Evolutionary conservation across 1,140 invertebrate genomes (phyloP).

Genomic region (Drosophila chauvacae): DNA sequence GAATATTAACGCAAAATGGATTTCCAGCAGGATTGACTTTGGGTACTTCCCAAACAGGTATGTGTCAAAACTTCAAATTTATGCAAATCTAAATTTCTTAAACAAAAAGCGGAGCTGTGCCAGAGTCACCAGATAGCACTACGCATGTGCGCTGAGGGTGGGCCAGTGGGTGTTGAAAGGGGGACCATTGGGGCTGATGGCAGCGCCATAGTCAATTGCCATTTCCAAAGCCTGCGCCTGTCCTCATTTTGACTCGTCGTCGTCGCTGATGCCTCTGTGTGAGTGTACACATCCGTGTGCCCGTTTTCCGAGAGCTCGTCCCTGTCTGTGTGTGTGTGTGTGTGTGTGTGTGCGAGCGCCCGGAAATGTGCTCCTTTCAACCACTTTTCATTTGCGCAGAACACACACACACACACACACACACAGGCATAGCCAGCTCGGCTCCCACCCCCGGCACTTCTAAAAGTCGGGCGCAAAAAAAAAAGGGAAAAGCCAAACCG

Average conservation of each 20-base stretch:
- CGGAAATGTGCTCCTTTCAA: conserved; percentile 77
- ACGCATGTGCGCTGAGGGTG: conserved; percentile 70
- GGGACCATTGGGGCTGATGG: neutral
- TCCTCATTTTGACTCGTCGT: conserved; percentile 72
- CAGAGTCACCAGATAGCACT: conserved; percentile 32
- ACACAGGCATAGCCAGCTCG: conserved; percentile 13
- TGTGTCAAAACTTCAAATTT: neutral
- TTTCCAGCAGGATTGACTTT: conserved; percentile 1
- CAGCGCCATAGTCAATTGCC: conserved; percentile 38
- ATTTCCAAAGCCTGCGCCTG: conserved; percentile 62
- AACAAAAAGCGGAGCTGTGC: conserved; percentile 5
- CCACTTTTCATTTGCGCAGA: conserved; percentile 82
- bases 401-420: conserved; percentile 33
- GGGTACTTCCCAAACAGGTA: conserved; percentile 15
- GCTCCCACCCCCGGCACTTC: conserved; percentile 4
- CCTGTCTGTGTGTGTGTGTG: neutral
- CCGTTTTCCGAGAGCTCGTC: conserved; percentile 5
- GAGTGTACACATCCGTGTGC: conserved; percentile 27
- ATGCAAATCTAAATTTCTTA: conserved; percentile 5
- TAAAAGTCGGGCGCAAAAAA: conserved; percentile 20
- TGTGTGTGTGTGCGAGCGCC: conserved; percentile 50
- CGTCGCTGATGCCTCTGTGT: conserved; percentile 24
- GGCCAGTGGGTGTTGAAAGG: conserved; percentile 20
- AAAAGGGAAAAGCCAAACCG: conserved; percentile 29
- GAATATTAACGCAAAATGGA: neutral